Evolutionary conservation across 2,888 invertebrate genomes (phyloP).

Genomic region (Polymixis flavicincta): DNA sequence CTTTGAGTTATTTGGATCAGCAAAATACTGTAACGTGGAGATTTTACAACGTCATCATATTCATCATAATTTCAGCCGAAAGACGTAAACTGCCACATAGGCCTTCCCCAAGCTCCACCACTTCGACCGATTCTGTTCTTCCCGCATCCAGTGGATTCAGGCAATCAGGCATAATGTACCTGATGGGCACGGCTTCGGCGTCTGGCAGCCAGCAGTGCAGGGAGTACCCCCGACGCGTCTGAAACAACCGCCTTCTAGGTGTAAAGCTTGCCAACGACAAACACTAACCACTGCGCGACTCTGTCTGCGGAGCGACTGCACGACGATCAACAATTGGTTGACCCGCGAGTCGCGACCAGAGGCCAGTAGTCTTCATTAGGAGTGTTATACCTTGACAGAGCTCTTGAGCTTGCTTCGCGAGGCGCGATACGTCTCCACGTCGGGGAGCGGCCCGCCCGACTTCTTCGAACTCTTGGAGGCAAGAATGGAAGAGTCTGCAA

Average conservation of each 20-base stretch:
- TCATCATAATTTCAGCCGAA: too few species aligned
- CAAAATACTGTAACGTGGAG: background rate
- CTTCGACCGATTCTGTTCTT: too few species aligned
- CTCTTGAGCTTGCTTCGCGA: conserved; percentile 80
- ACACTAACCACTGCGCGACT: conserved; percentile 15
- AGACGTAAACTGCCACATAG: too few species aligned
- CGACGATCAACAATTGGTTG: background rate
- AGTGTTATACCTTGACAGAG: conserved; percentile 82
- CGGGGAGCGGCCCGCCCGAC: conserved; percentile 81
- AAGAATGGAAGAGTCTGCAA: conserved; percentile 83
- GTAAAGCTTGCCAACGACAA: conserved; percentile 70
- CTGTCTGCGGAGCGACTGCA: background rate
- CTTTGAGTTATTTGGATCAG: too few species aligned
- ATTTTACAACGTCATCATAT: too few species aligned
- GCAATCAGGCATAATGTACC: conserved; percentile 64
- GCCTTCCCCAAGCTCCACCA: too few species aligned
- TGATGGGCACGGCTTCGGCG: conserved; percentile 76
- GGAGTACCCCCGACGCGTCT: conserved; percentile 89
- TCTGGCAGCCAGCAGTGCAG: conserved; percentile 88
- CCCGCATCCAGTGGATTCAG: background rate
- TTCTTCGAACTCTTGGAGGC: conserved; percentile 85
- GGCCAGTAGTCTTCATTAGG: conserved; percentile 14
- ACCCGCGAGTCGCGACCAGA: background rate
- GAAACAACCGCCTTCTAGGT: conserved; percentile 89
- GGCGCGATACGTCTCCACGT: conserved; percentile 82